Conservation (phyloP, 2,797 vertebrate species). For the Macrochelys suwanniensis region DNA sequence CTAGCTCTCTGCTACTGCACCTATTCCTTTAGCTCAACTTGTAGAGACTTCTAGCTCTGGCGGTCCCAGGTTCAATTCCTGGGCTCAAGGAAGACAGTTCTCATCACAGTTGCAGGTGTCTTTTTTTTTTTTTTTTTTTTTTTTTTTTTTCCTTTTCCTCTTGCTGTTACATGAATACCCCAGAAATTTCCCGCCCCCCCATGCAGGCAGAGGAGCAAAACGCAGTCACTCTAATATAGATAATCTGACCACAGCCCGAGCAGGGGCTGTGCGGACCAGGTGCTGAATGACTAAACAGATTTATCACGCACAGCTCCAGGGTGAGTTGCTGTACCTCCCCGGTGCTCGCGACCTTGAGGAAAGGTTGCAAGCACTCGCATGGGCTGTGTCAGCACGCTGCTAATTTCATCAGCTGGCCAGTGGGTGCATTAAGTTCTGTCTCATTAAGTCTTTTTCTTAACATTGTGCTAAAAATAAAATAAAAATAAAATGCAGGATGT, state of each 20-base stretch:
- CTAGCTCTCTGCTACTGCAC: neutral
- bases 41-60: neutral
- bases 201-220: neutral
- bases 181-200: neutral
- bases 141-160: neutral
- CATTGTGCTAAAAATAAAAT: neutral
- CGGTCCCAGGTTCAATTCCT: neutral
- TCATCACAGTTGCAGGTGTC: neutral
- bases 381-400: neutral
- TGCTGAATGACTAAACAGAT: slow-evolving; percentile 6
- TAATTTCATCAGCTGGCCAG: neutral
- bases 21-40: neutral
- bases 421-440: neutral
- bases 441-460: neutral
- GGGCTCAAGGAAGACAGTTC: neutral
- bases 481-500: neutral
- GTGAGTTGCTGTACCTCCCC: neutral
- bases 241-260: neutral
- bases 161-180: neutral
- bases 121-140: neutral
- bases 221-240: neutral
- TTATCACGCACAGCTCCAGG: accelerated
- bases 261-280: neutral
- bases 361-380: neutral
- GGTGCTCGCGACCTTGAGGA: neutral